A percentile compares a stretch with the other conserved stretches of the same genome.
These are phyloP conservation scores for Leiothrix lutea DNA, from an alignment of 2,113 vertebrate genomes.

Conservation along the genomic window DNA sequence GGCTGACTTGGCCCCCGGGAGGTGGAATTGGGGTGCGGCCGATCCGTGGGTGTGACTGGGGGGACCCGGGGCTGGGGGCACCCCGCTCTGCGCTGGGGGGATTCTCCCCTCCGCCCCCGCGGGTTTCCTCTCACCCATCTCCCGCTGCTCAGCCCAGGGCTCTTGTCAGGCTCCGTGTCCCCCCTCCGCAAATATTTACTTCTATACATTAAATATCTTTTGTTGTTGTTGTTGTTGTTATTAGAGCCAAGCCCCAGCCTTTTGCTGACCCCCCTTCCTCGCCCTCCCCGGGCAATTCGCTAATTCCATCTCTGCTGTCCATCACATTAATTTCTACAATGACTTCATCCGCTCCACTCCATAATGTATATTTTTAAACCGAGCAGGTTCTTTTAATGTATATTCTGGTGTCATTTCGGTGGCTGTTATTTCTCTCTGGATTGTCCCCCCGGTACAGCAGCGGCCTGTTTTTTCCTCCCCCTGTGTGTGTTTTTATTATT, in stretches of 20 bases:
- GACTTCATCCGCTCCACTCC: constrained; percentile 59
- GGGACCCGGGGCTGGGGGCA: background rate
- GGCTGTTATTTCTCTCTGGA: constrained; percentile 73
- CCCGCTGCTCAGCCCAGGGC: background rate
- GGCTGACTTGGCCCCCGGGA: background rate
- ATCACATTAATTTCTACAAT: constrained; percentile 63
- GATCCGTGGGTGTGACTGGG: background rate
- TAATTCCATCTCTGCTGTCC: constrained; percentile 44
- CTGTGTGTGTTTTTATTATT: constrained; percentile 84
- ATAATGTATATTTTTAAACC: constrained; percentile 68
- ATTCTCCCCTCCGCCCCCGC: background rate
- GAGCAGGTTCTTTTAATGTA: constrained; percentile 66
- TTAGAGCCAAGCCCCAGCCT: background rate
- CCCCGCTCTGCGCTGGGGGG: background rate
- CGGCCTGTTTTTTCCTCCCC: constrained; percentile 82
- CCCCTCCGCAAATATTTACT: background rate
- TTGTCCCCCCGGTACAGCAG: constrained; percentile 75
- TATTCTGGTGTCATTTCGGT: constrained; percentile 71
- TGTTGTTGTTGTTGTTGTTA: background rate
- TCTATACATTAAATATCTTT: constrained; percentile 30
- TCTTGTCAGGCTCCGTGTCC: background rate
- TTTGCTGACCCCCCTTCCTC: background rate
- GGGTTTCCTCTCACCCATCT: background rate
- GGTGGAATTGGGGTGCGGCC: background rate
- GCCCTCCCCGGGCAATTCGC: background rate